Percentiles rank a stretch among this genome's conserved stretches.
Evolutionary conservation across 1,140 invertebrate species (phyloP).

Genomic region (Coboldia fuscipes): DNA sequence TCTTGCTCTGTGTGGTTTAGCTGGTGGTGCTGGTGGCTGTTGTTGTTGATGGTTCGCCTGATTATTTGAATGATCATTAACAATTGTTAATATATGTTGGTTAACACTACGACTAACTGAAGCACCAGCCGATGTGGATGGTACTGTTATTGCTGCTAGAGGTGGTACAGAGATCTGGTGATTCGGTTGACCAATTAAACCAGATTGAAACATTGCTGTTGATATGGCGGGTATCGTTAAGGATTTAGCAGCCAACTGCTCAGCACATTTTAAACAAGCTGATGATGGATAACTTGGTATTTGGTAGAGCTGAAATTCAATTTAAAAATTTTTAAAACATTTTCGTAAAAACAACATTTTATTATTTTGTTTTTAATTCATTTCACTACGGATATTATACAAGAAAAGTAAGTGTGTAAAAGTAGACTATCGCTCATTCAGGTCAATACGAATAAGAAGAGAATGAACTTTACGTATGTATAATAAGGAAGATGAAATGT

Average conservation of each 20-base stretch:
- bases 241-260: conserved; percentile 17
- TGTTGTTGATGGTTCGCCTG: conserved; percentile 10
- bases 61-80: conserved; percentile 8
- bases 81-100: not conserved
- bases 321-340: not conserved
- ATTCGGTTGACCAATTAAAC: conserved; percentile 2
- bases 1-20: conserved; percentile 9
- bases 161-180: conserved; percentile 2
- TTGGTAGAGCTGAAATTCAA: conserved; percentile 15
- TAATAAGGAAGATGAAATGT: too few species aligned
- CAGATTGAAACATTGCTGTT: not conserved
- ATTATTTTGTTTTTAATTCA: too few species aligned
- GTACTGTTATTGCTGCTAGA: conserved; percentile 4
- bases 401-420: too few species aligned
- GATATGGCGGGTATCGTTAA: not conserved
- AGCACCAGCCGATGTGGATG: conserved; percentile 5
- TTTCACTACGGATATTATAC: too few species aligned
- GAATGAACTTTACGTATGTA: too few species aligned
- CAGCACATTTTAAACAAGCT: conserved; percentile 21
- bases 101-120: not conserved
- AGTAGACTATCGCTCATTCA: too few species aligned
- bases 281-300: conserved; percentile 21
- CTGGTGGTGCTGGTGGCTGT: conserved; percentile 11
- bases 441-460: too few species aligned
- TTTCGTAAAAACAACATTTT: too few species aligned